Percentiles rank a stretch among this genome's conserved stretches.
Conservation (phyloP, 2,797 vertebrate genomes). For the Petrocephalus schoutedeni region DNA sequence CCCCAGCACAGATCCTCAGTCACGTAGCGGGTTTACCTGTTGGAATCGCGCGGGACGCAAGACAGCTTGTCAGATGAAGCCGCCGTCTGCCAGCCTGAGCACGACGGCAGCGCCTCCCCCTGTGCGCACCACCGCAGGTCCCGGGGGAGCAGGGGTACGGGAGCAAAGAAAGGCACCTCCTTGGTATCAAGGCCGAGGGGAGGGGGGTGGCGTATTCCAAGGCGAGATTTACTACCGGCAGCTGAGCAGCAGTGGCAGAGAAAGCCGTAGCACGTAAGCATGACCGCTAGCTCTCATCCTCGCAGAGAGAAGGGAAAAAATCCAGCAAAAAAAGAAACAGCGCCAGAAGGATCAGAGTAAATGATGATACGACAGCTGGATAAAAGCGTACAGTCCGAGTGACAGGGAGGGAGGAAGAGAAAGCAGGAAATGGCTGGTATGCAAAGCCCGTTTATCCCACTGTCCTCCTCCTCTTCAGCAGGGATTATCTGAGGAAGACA, state of each 20-base stretch:
- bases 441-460: slow-evolving; percentile 53
- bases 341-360: not conserved
- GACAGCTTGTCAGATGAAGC: slow-evolving; percentile 28
- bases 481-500: slow-evolving; percentile 54
- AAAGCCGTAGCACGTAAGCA: not conserved
- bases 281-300: slow-evolving; percentile 1
- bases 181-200: not conserved
- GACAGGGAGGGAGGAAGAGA: slow-evolving; percentile 16
- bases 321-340: not conserved
- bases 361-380: not conserved
- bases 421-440: slow-evolving; percentile 37
- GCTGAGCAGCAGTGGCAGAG: not conserved
- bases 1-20: not conserved
- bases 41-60: slow-evolving; percentile 31
- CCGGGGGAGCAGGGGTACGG: not conserved
- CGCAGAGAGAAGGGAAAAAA: slow-evolving; percentile 1
- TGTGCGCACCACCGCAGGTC: not conserved
- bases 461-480: slow-evolving; percentile 57
- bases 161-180: not conserved
- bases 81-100: slow-evolving; percentile 26
- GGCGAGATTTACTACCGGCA: slow-evolving; percentile 8
- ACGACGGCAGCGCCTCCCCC: slow-evolving; percentile 22
- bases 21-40: slow-evolving; percentile 50
- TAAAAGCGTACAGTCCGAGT: slow-evolving; percentile 13
- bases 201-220: not conserved